Conservation (phyloP, 2,888 invertebrate species). For the Electrophaes corylata region DNA sequence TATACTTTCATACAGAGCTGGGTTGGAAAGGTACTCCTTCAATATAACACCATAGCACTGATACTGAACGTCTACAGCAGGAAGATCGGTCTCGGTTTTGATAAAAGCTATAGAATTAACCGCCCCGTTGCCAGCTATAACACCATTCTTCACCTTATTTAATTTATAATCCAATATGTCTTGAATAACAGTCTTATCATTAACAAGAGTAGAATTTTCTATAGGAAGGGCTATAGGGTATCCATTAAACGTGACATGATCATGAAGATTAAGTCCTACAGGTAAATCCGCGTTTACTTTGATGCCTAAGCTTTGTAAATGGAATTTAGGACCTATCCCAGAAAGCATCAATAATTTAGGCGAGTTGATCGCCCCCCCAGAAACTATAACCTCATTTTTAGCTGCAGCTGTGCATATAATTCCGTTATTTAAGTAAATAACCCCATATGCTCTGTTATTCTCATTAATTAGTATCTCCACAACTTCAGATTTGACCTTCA, state of each 20-base stretch:
- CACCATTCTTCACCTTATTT: slow-evolving; percentile 66
- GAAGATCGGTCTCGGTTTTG: slow-evolving; percentile 72
- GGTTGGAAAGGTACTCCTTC: slow-evolving; percentile 80
- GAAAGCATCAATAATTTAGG: slow-evolving; percentile 69
- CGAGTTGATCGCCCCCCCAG: slow-evolving; percentile 61
- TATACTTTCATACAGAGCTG: slow-evolving; percentile 51
- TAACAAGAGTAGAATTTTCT: slow-evolving; percentile 71
- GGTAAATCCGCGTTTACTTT: slow-evolving; percentile 57
- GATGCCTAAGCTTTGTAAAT: slow-evolving; percentile 55
- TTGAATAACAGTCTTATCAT: slow-evolving; percentile 60
- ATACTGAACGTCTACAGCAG: slow-evolving; percentile 86
- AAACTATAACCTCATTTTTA: slow-evolving; percentile 65
- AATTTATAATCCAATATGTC: slow-evolving; percentile 67
- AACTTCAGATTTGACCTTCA: slow-evolving; percentile 80
- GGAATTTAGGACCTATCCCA: slow-evolving; percentile 64
- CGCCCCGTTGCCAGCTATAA: slow-evolving; percentile 81
- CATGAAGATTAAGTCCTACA: slow-evolving; percentile 71
- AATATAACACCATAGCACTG: slow-evolving; percentile 75
- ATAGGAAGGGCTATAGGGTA: slow-evolving; percentile 81
- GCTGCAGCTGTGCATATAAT: slow-evolving; percentile 52
- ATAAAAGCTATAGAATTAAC: slow-evolving; percentile 83
- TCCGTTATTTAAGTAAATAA: slow-evolving; percentile 52
- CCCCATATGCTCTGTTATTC: slow-evolving; percentile 60
- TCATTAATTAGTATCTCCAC: slow-evolving; percentile 82
- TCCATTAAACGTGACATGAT: slow-evolving; percentile 70